Evolutionary conservation across 2,888 invertebrate species (phyloP).

Genomic region (Rhamphomyia laevipes): DNA sequence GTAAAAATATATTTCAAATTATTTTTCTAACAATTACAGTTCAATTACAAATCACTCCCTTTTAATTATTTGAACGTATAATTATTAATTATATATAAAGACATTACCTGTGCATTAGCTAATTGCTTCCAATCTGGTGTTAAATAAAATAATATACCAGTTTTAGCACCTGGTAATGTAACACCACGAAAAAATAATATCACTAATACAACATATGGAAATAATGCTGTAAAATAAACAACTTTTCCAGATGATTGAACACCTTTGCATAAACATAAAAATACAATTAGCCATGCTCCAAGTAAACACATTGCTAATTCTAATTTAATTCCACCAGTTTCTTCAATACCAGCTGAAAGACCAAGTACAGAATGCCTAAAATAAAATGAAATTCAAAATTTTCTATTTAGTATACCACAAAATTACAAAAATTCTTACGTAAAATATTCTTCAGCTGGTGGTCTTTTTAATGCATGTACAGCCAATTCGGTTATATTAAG

Average conservation of each 20-base stretch:
- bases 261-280: conserved; percentile 65
- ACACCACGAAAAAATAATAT: conserved; percentile 68
- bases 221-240: conserved; percentile 64
- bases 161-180: conserved; percentile 63
- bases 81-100: no score
- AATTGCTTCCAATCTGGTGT: conserved; percentile 66
- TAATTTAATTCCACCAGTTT: conserved; percentile 52
- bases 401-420: no score
- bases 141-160: conserved; percentile 67
- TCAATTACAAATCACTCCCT: no score
- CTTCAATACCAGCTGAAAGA: conserved; percentile 61
- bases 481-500: conserved; percentile 46
- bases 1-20: no score
- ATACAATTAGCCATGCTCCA: conserved; percentile 67
- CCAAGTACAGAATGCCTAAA: conserved; percentile 40
- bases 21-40: no score
- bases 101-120: conserved; percentile 57
- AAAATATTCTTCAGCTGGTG: conserved; percentile 64
- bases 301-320: conserved; percentile 63
- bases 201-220: conserved; percentile 62
- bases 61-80: no score
- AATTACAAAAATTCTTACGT: conserved; percentile 40
- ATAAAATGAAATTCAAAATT: no score
- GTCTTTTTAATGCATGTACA: conserved; percentile 44
- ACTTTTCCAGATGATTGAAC: conserved; percentile 73